Percentiles rank a stretch among this genome's conserved stretches.
Evolutionary conservation across 2,113 vertebrate genomes (phyloP).

Genomic region (Malurus cyaneus): DNA sequence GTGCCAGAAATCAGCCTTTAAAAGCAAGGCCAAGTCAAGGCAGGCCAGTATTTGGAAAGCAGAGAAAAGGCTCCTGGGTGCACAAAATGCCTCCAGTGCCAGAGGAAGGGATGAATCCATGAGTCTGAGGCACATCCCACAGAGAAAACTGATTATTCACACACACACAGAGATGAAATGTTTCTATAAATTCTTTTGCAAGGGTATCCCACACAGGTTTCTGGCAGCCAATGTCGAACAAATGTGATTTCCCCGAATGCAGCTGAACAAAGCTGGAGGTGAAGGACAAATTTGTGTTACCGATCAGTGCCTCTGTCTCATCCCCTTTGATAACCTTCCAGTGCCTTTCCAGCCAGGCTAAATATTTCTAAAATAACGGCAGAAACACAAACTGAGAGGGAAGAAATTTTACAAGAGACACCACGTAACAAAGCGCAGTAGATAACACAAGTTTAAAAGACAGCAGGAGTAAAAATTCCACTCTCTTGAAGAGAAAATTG

Average conservation of each 20-base stretch:
- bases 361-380: neutral
- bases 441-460: neutral
- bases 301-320: neutral
- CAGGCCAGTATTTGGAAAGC: neutral
- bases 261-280: neutral
- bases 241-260: neutral
- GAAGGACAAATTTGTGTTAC: neutral
- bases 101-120: neutral
- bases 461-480: constrained; percentile 29
- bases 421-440: neutral
- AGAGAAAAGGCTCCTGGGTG: neutral
- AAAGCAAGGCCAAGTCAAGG: neutral
- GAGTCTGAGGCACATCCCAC: neutral
- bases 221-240: neutral
- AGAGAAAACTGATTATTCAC: neutral
- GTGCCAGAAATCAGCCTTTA: neutral
- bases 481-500: constrained; percentile 13
- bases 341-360: neutral
- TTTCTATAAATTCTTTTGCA: neutral
- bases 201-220: neutral
- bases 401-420: neutral
- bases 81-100: neutral
- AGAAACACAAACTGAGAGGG: neutral
- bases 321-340: neutral
- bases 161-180: neutral